phyloP scores from a whole-genome alignment of 2,888 invertebrate species.

The Hyposoter didymator region DNA sequence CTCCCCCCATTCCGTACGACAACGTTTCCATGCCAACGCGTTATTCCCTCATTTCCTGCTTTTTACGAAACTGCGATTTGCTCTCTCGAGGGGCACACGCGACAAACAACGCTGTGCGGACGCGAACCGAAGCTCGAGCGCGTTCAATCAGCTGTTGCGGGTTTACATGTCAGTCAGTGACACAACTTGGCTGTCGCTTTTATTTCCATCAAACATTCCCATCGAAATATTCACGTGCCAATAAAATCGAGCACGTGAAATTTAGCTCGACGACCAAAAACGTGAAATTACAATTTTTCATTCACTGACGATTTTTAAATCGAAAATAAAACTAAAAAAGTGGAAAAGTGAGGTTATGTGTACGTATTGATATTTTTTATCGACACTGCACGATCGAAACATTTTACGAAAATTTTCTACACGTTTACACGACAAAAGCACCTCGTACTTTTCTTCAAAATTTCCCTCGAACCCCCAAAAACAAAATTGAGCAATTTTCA shows the following conservation, averaged over 20 bases:
- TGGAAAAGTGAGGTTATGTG: neutral
- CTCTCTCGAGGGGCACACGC: no score
- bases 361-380: neutral
- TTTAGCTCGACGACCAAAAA: neutral
- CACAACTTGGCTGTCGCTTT: neutral
- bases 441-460: no score
- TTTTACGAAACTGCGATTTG: neutral
- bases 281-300: constrained; percentile 3
- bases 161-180: constrained; percentile 33
- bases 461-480: no score
- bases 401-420: neutral
- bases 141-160: constrained; percentile 44
- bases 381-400: neutral
- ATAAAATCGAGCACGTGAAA: neutral
- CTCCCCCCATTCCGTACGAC: neutral
- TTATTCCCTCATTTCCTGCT: no score
- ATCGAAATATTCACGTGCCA: neutral
- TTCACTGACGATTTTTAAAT: neutral
- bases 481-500: no score
- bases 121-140: neutral
- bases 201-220: neutral
- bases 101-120: neutral
- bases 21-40: no score
- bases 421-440: no score
- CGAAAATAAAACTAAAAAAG: neutral